Base-by-base conservation (phyloP, 1,140 invertebrate species). In the Ruditapes philippinarum region DNA sequence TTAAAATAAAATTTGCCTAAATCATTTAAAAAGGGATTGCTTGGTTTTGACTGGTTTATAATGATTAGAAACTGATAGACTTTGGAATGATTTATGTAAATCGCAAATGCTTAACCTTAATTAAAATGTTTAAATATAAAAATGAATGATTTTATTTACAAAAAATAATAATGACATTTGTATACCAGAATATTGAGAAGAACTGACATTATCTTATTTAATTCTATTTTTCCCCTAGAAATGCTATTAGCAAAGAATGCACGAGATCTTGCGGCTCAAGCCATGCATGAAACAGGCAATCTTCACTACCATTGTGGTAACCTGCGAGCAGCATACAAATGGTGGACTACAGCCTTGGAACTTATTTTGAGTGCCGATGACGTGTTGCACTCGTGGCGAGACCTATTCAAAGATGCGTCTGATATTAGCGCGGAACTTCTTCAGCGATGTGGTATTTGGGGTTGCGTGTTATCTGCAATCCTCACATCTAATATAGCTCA, bases 251-350 rank as follows among this genome's bases (percentile, higher is more conserved):
- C 94, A 31, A 94, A 95, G 80, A 94, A 95, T 78, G 91, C 94
- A 88, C 95, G 91, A 74, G 92, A 94, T 36, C 82, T 95, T 11
- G 93, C 94, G 40, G 94, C 95, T 12, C 95, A 96, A 70, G 95
- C 95, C n/a, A 93, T 95, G 93, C 93, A 94, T 92, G 95, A 96
- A 89, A 89, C 95, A 31, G 95, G 95, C 51, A 95, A 96, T 91
- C 90, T 96, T n/a, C 93, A 94, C 51, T 95, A 94, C 87, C 94
- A 95, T 89, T 60, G 91, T 42, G 90, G 91, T 38, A 95, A 95
- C 78, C 60, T 36, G 88, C 95, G 95, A 89, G 92, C 88, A 17
- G 94, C 95, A 11, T 94, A 93, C 88, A 93, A 94, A 36, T 95
- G 93, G 92, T 96, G 95, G 95, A 85, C 91, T 22, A 93, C 94